phyloP scores from a whole-genome alignment of 2,888 invertebrate genomes.

The Ormyrus nitidulus region DNA sequence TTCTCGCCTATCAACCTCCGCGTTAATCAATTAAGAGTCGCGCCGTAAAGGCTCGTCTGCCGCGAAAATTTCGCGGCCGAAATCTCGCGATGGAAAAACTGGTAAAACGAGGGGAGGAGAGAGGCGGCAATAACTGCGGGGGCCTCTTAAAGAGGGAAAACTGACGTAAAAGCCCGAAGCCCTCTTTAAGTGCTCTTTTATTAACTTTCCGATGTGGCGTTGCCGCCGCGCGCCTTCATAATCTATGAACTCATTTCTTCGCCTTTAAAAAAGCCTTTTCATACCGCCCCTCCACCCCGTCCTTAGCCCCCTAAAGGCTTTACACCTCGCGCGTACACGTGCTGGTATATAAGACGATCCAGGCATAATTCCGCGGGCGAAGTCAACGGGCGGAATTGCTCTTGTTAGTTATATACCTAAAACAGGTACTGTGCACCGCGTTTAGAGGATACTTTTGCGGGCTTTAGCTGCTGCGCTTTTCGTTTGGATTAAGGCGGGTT shows the following conservation, averaged over 20 bases:
- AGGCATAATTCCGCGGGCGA: not conserved
- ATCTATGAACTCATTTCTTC: conserved; percentile 43
- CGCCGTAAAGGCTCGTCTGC: no score
- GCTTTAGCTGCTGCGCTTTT: no score
- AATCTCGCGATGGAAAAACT: no score
- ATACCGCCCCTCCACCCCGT: not conserved
- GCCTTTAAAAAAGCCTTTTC: conserved; percentile 22
- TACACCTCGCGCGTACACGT: conserved; percentile 3
- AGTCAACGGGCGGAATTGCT: no score
- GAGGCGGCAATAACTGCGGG: not conserved
- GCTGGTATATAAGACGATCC: not conserved
- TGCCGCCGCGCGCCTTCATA: conserved; percentile 8
- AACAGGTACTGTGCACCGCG: no score
- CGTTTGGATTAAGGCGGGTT: no score
- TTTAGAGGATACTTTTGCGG: no score
- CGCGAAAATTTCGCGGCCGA: no score
- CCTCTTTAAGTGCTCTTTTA: conserved; percentile 52
- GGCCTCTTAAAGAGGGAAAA: not conserved
- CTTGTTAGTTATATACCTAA: no score
- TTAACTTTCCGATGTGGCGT: conserved; percentile 40
- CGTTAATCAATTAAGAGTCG: no score
- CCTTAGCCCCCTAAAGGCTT: not conserved
- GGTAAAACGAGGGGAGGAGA: no score
- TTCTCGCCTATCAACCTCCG: no score
- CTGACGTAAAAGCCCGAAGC: conserved; percentile 18